phyloP scores from a whole-genome alignment of 2,113 vertebrate genomes.

The Aleadryas rufinucha region DNA sequence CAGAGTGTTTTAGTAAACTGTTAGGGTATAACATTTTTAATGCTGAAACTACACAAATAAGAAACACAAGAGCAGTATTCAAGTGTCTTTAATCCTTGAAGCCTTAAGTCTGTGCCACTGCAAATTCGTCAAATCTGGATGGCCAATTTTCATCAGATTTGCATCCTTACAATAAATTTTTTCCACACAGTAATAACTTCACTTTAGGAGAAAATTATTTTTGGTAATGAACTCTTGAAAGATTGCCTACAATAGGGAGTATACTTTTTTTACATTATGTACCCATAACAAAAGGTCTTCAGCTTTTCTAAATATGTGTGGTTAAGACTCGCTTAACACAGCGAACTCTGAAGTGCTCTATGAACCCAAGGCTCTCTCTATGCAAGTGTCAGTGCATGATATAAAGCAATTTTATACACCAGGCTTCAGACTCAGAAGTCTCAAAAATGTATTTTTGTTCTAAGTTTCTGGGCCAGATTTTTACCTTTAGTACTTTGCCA shows the following conservation, averaged over 20 bases:
- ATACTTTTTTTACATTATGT: not conserved
- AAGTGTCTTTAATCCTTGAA: conserved; percentile 75
- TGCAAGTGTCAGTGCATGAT: conserved; percentile 45
- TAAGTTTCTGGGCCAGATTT: not conserved
- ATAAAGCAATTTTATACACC: conserved; percentile 1
- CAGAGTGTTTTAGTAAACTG: conserved; percentile 78
- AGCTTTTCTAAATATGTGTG: not conserved
- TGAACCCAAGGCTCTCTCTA: conserved; percentile 59
- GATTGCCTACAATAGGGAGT: not conserved
- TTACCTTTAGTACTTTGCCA: not conserved
- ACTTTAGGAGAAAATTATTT: not conserved
- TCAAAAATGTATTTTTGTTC: not conserved
- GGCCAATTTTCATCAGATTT: not conserved
- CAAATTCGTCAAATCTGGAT: not conserved
- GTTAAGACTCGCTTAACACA: conserved; percentile 19
- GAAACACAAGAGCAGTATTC: conserved; percentile 63
- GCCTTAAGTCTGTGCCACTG: conserved; percentile 45
- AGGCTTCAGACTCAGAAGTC: not conserved
- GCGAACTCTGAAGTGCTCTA: conserved; percentile 55
- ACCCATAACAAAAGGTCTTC: conserved; percentile 15
- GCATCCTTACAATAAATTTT: not conserved
- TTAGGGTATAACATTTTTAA: conserved; percentile 77
- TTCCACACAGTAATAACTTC: not conserved
- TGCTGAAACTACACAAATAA: conserved; percentile 70
- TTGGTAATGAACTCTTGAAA: not conserved